Evolutionary conservation across 2,797 vertebrate genomes (phyloP).

Genomic region (Dermochelys coriacea): DNA sequence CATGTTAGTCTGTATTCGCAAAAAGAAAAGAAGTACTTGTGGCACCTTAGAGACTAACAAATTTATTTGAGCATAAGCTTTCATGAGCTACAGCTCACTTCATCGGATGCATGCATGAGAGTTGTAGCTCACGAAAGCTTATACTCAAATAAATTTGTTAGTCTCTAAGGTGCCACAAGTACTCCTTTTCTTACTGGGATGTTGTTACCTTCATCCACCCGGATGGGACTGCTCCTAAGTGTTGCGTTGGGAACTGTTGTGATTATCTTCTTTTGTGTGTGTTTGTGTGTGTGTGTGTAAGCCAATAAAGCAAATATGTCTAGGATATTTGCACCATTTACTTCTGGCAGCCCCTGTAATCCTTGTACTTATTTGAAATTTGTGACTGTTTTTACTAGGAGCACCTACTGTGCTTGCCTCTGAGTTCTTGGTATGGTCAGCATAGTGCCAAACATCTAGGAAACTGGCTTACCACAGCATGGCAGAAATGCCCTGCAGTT

Average conservation of each 20-base stretch:
- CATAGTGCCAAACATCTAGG: not conserved
- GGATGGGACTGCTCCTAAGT: not conserved
- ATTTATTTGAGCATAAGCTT: too few relatives aligned
- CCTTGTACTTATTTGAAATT: not conserved
- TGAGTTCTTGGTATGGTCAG: rapidly evolving
- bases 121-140: too few relatives aligned
- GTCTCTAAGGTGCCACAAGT: too few relatives aligned
- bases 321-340: not conserved
- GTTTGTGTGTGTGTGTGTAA: not conserved
- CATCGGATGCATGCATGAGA: too few relatives aligned
- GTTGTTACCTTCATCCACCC: not conserved
- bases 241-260: not conserved
- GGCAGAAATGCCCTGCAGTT: not conserved
- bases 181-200: not conserved
- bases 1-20: too few relatives aligned
- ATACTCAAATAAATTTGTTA: too few relatives aligned
- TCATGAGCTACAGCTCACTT: too few relatives aligned
- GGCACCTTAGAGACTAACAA: too few relatives aligned
- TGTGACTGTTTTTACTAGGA: not conserved
- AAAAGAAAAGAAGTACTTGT: too few relatives aligned
- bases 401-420: not conserved
- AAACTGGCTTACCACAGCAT: rapidly evolving
- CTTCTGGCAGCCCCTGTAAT: not conserved
- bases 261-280: not conserved
- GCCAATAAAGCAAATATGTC: rapidly evolving